These are phyloP conservation scores for Sebastes kiyomatsui DNA, from an alignment of 2,797 vertebrate genomes.

Conservation along the genomic window DNA sequence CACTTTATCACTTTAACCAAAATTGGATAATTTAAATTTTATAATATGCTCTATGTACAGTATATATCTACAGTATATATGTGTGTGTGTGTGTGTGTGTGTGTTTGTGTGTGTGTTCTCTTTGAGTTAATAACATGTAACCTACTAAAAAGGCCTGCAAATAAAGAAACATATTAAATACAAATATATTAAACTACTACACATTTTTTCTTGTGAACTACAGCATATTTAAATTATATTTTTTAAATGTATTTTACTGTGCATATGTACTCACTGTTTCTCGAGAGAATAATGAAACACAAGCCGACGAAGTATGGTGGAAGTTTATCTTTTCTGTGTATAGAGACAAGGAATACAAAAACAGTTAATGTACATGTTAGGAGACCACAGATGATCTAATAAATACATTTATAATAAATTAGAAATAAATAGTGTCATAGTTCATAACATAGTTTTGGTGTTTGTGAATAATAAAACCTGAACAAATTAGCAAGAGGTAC, in stretches of 20 bases:
- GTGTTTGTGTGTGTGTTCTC: too few relatives aligned
- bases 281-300: neutral
- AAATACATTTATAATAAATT: conserved; percentile 30
- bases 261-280: neutral
- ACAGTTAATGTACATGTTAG: neutral
- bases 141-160: neutral
- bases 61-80: too few relatives aligned
- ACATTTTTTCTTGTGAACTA: neutral
- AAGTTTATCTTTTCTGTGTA: neutral
- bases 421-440: neutral
- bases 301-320: neutral
- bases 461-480: neutral
- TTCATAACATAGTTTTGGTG: neutral
- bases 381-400: neutral
- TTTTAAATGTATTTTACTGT: neutral
- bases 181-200: neutral
- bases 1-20: neutral
- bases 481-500: neutral
- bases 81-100: too few relatives aligned
- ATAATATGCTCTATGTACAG: neutral
- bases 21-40: neutral
- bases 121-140: neutral
- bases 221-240: neutral
- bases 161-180: neutral
- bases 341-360: neutral